Evolutionary conservation across 2,888 invertebrate species (phyloP), one percentile per base, ranked within the genome.

Genomic region (Melitaea athalia): DNA sequence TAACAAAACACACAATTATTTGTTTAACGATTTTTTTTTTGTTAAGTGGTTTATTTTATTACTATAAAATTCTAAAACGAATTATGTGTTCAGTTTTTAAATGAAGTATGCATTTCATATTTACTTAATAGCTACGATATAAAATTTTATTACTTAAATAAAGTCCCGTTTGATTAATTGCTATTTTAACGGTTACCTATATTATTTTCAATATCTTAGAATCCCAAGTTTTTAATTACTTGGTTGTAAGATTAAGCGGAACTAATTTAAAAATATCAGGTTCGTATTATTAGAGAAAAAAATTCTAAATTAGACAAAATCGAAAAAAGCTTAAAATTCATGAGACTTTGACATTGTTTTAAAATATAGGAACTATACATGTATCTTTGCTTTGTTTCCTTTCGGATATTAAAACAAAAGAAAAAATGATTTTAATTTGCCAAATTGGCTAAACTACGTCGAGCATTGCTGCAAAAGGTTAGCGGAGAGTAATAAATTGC

Each of bases 401-500:
- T 50, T 50, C n/a, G 8, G 1, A 50, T 15, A 52, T 4, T 52
- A 52, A 17, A 17, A 49, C 8, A 11, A 4, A 11, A 11, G 52
- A 24, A 17, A 10, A 50, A 50, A 50, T 55, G 3, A 38, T 38
- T 38, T 33, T 33, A 55, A 38, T 17, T 57, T 42, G 57, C 38
- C 12, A 57, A 5, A 15, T 7, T 5, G 7, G n/a, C 11, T 42
- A 42, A 57, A n/a, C 38, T 15, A 7, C 42, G 10, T 15, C 15
- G 57, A 57, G 15, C 5, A 15, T 42, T 42, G 38, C 11, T 31
- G 80, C 83, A 81, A 81, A 82, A 85, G 82, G 80, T 78, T 78
- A 76, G 72, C 71, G 76, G 72, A 78, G 75, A 77, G 81, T 78
- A 75, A 87, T 87, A 86, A 87, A 88, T 87, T 79, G 77, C 78